Percentiles rank a stretch among this genome's conserved stretches.
These are phyloP conservation scores for Cephus spinipes DNA, from an alignment of 2,888 invertebrate species.

Conservation along the genomic window DNA sequence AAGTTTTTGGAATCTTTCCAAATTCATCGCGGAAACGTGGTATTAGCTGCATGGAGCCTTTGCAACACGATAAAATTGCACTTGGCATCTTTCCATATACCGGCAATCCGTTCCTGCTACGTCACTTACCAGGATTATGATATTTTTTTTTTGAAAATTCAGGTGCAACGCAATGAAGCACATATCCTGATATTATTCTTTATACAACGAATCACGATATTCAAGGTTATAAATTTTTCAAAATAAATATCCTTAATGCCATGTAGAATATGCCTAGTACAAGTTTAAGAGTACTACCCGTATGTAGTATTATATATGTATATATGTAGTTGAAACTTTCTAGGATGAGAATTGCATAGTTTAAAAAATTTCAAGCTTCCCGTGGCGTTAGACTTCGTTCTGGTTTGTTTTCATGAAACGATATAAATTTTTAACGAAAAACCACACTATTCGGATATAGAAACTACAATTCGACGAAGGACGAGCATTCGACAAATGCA, in stretches of 20 bases:
- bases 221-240: neutral
- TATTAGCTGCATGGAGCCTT: neutral
- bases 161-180: too few species aligned
- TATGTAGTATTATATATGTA: neutral
- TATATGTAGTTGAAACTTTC: too few species aligned
- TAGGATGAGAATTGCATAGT: neutral
- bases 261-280: too few species aligned
- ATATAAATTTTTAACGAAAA: neutral
- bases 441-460: neutral
- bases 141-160: neutral
- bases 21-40: neutral
- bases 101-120: neutral
- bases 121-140: neutral
- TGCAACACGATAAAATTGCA: neutral
- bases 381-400: too few species aligned
- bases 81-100: neutral
- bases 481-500: neutral
- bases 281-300: neutral
- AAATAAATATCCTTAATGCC: neutral
- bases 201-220: too few species aligned
- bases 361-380: too few species aligned
- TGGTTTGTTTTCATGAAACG: neutral
- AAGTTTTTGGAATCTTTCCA: neutral
- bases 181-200: too few species aligned
- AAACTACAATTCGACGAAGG: neutral